Percentiles rank a stretch among this genome's conserved stretches.
phyloP scores from a whole-genome alignment of 2,113 vertebrate species.

The Scolopax mira region DNA sequence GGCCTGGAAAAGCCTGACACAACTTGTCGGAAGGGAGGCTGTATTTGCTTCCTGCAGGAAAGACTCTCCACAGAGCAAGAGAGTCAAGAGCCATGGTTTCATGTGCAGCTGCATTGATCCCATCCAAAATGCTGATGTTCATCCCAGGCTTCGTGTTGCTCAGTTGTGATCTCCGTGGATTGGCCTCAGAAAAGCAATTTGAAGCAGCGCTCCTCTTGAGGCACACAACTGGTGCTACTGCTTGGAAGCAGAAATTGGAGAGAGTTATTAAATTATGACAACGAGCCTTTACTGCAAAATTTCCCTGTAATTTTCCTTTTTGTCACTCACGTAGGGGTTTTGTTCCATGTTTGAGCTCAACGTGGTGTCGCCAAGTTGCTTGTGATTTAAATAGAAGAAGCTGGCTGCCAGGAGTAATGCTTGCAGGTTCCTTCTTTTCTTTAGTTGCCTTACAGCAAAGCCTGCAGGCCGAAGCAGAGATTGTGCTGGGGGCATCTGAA shows the following conservation, averaged over 20 bases:
- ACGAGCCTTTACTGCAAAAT: neutral
- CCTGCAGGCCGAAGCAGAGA: conserved; percentile 34
- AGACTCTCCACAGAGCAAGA: neutral
- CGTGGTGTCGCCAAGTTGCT: neutral
- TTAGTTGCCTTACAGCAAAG: conserved; percentile 53
- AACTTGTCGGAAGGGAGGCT: neutral
- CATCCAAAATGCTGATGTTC: neutral
- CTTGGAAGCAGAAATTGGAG: neutral
- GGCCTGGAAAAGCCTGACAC: neutral
- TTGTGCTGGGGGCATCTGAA: conserved; percentile 22
- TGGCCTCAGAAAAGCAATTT: neutral
- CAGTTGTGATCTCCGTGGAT: rapidly evolving
- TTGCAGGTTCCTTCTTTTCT: conserved; percentile 53
- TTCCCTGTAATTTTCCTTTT: neutral
- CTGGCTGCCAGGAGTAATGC: neutral
- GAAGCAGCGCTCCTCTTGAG: neutral
- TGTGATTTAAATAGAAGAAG: conserved; percentile 22
- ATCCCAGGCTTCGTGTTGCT: neutral
- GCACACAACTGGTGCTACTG: neutral
- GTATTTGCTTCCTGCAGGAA: neutral
- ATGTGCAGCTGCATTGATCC: neutral
- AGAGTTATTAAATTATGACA: neutral
- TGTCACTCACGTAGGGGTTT: neutral
- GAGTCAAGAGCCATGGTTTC: neutral
- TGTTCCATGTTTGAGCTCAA: neutral